These are phyloP conservation scores for Lagopus leucura DNA, from an alignment of 2,113 vertebrate genomes.

Conservation along the genomic window DNA sequence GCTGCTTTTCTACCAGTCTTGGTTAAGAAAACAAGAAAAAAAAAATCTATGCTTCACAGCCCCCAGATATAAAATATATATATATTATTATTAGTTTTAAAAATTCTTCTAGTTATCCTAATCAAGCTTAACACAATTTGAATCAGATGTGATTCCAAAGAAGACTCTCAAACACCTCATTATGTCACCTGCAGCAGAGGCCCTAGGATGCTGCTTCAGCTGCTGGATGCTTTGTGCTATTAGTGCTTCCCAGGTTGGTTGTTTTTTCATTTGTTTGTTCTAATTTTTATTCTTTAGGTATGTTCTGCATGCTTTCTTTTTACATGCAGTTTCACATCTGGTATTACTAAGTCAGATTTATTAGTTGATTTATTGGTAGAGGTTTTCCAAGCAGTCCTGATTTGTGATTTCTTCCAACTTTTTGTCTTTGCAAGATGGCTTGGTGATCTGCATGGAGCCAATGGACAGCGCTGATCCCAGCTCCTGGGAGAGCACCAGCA, in stretches of 20 bases:
- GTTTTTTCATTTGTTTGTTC: too few species aligned
- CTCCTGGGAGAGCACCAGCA: not conserved
- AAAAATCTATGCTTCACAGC: not conserved
- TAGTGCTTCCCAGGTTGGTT: not conserved
- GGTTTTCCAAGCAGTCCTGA: not conserved
- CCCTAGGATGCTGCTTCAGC: not conserved
- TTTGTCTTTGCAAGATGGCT: not conserved
- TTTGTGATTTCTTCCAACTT: not conserved
- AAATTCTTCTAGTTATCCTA: not conserved
- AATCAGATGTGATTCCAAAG: not conserved
- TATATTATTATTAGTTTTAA: too few species aligned
- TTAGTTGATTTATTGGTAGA: not conserved
- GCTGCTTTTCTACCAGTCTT: not conserved
- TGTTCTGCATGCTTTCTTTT: not conserved
- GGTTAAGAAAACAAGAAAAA: not conserved
- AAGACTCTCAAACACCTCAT: not conserved
- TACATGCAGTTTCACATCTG: not conserved
- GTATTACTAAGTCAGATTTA: not conserved
- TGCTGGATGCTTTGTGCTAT: not conserved
- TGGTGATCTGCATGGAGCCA: not conserved
- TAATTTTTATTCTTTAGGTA: not conserved
- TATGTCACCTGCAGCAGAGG: not conserved
- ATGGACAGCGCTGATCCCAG: not conserved
- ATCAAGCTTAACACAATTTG: not conserved
- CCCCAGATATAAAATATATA: not conserved